Conservation (phyloP, 1,140 invertebrate species). For the Musca vetustissima region DNA sequence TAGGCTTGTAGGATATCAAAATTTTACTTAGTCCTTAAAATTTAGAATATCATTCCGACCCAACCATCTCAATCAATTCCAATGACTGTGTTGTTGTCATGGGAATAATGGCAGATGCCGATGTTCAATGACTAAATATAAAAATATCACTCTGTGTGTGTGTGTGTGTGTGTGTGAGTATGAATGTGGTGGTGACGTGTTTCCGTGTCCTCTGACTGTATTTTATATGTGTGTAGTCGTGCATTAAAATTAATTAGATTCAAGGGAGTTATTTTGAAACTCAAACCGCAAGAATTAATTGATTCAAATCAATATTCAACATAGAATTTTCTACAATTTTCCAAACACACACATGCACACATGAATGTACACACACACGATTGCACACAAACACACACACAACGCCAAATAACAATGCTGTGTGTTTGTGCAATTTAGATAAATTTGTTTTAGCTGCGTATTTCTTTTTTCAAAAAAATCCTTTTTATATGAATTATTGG, state of each 20-base stretch:
- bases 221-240: constrained; percentile 33
- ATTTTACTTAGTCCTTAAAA: no score
- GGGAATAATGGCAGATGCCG: no score
- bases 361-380: no score
- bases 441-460: constrained; percentile 10
- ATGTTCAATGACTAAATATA: no score
- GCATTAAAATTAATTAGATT: constrained; percentile 57
- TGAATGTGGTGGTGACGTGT: no score
- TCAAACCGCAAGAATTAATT: constrained; percentile 56
- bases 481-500: constrained; percentile 4
- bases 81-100: no score
- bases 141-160: background rate
- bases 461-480: background rate
- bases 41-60: no score
- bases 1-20: no score
- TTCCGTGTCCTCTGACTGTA: constrained; percentile 2
- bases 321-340: constrained; percentile 8
- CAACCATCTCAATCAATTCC: no score
- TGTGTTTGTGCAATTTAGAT: background rate
- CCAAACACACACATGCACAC: background rate
- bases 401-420: background rate
- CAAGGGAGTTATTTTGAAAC: constrained; percentile 54
- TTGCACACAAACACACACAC: no score
- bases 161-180: constrained; percentile 18
- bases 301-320: constrained; percentile 56